Evolutionary conservation across 1,140 invertebrate genomes (phyloP), one percentile per base, ranked within the genome.

Genomic region (Apis cerana): DNA sequence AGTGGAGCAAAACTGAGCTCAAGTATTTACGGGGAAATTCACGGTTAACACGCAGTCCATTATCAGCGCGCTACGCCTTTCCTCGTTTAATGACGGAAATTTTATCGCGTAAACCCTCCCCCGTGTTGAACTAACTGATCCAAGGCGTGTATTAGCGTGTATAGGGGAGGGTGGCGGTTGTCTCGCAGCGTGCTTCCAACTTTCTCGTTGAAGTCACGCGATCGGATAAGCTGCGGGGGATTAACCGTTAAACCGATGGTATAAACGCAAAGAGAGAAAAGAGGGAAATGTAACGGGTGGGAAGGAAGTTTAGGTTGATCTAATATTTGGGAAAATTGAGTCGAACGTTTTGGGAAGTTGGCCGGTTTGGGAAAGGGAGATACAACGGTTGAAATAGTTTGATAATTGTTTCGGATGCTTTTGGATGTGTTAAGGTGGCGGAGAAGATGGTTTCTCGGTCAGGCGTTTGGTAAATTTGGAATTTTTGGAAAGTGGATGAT

Each of bases 201-300:
- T 87, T 43, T 86, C 85, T 85, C 83, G 86, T 88, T 85, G 83
- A 76, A 91, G 89, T 91, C 90, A 91, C 91, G 91, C 91, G 89
- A 91, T 91, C 91, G 83, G 91, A 90, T 91, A 91, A 91, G 87
- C 90, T 78, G 64, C 65, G 72, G 70, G 74, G 86, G 89, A 91
- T 91, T 91, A 91, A 91, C 88, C 70, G 87, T 90, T 91, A 87
- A 91, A 91, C 76, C 88, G 80, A 74, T 67, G 83, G 80, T 82
- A 81, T 76, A 89, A 90, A 84, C 89, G 80, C 68, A 33, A 33
- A 33, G 52, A 79, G 77, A 72, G 74, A 77, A 82, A 82, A 86
- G 85, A 80, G 77, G 21, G 52, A 19, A 23, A 33, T 52, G 43
- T 50, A 82, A 76, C 64, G 72, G 74, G 72, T 82, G 80, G 21